Conservation (phyloP, 2,797 vertebrate genomes). For the Pterois miles region DNA sequence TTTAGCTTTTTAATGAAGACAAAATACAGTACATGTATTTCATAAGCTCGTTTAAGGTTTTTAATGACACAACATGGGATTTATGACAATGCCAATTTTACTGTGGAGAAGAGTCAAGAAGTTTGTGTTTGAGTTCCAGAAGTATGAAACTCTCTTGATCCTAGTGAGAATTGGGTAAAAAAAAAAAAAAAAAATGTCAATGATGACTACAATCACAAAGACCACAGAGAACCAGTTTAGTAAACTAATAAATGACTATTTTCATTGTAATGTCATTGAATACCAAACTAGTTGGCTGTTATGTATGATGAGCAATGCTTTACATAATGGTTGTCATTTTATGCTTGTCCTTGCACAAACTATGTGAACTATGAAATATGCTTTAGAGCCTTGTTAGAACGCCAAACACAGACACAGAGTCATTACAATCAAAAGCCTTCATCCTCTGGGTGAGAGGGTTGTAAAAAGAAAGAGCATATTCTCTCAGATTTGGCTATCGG, state of each 20-base stretch:
- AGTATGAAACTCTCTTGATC: not conserved
- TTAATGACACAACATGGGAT: not conserved
- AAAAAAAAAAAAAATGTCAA: not conserved
- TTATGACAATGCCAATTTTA: not conserved
- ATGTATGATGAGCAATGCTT: not conserved
- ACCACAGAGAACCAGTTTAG: not conserved
- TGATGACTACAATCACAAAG: not conserved
- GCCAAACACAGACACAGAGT: not conserved
- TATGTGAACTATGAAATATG: not conserved
- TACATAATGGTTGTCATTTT: not conserved
- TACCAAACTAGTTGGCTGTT: not conserved
- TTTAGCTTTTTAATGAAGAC: not conserved
- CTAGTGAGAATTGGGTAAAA: not conserved
- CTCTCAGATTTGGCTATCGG: constrained; percentile 41
- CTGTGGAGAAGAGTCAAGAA: not conserved
- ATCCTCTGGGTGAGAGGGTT: not conserved
- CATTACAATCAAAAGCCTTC: not conserved
- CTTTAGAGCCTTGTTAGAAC: not conserved
- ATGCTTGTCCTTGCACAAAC: not conserved
- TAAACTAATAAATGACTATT: not conserved
- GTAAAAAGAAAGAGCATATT: constrained; percentile 45
- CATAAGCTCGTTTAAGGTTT: not conserved
- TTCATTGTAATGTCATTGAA: not conserved
- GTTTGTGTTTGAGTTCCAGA: not conserved
- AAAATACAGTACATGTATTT: not conserved